Percentiles rank a stretch among this genome's conserved stretches.
Conservation (phyloP, 2,113 vertebrate genomes). For the Atrichornis clamosus region DNA sequence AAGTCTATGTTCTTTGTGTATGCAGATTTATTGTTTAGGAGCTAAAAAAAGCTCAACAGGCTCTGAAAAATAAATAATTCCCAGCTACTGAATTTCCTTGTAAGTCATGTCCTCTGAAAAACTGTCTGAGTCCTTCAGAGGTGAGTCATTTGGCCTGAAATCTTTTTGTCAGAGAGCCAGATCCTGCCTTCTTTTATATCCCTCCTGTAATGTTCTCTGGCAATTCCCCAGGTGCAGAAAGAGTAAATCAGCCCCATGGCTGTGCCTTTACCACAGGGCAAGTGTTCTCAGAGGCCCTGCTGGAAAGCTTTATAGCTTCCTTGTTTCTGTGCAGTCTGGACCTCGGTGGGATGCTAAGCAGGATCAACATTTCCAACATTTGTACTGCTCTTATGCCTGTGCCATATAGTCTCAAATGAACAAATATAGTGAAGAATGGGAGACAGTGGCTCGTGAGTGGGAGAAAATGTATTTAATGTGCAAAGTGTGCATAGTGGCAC, state of each 20-base stretch:
- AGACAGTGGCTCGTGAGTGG: neutral
- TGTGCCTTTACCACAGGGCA: neutral
- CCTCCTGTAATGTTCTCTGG: neutral
- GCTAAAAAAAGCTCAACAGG: conserved; percentile 14
- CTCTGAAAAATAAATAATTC: conserved; percentile 35
- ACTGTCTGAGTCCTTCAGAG: conserved; percentile 34
- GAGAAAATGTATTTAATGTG: neutral
- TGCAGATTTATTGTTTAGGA: conserved; percentile 18
- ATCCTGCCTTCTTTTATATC: conserved; percentile 1
- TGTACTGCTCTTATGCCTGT: neutral
- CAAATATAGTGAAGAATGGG: neutral
- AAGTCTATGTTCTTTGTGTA: neutral
- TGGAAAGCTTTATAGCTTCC: neutral
- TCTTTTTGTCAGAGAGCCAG: conserved; percentile 34
- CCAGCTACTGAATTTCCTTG: neutral
- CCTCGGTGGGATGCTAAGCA: neutral
- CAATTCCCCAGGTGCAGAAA: neutral
- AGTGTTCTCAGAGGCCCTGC: neutral
- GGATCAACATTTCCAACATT: neutral
- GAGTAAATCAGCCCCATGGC: neutral
- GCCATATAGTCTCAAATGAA: neutral
- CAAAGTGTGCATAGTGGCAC: neutral
- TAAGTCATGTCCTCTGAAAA: conserved; percentile 41
- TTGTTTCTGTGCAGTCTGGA: neutral
- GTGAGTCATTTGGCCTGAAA: conserved; percentile 50